Evolutionary conservation across 2,797 vertebrate genomes (phyloP), one percentile per base, ranked within the genome.

Genomic region (Australoheros facetus): DNA sequence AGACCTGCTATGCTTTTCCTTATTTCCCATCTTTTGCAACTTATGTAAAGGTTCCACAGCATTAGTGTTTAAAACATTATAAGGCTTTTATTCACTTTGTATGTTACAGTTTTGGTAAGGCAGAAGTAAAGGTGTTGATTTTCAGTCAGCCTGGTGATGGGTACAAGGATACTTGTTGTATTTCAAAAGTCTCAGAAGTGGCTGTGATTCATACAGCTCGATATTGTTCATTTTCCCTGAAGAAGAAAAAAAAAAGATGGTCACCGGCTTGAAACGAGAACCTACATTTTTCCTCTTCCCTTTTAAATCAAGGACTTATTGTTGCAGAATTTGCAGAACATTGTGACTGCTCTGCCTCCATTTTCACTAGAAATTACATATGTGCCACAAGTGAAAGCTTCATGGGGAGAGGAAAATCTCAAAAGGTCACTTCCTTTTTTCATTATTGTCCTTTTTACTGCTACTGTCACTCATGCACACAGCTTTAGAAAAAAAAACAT

Each of bases 371-470:
- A 48, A 69, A n/a, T 69, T 26, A 30, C 17, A 13, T n/a, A 19
- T 48, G 62, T 48, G 62, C 62, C 28, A 48, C 62, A 66, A 66
- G 39, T 66, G 60, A 66, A 48, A 48, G 62, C 62, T 66, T 66
- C 39, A 45, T 14, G 10, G 0, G 9, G 28, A 9, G 62, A 28
- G 23, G 39, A 13, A 8, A 28, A 19, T 48, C 42, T 66, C 1
- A 1, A 66, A 48, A 66, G 23, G 62, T 28, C 16, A 48, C 11
- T 66, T 66, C 9, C 62, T 30, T 48, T 66, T 39, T 66, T 66
- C 28, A 30, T 12, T 48, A 48, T 66, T 66, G 62, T 48, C 62
- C 10, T 66, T 66, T 10, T 48, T 4, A 66, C 23, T 66, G 0
- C 9, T 66, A 48, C 48, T 0, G 1, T 66, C 16, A 48, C 62